Evolutionary conservation across 1,140 invertebrate species (phyloP).

Genomic region (Agraylea sexmaculata): DNA sequence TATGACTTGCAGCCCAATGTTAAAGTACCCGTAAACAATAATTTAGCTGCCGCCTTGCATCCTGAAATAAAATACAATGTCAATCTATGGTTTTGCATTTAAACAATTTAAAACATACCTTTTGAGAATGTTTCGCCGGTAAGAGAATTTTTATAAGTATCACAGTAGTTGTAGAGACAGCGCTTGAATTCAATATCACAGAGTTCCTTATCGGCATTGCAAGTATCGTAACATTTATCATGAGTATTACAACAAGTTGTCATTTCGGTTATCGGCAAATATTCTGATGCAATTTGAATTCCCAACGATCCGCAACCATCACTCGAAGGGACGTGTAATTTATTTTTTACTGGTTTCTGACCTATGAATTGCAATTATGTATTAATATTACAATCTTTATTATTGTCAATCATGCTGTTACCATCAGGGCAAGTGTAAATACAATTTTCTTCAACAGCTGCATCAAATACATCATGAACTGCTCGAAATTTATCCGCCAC

Average conservation of each 20-base stretch:
- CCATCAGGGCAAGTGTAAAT: conserved; percentile 61
- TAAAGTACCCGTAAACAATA: conserved; percentile 69
- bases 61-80: conserved; percentile 34
- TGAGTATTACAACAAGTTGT: conserved; percentile 74
- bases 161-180: conserved; percentile 74
- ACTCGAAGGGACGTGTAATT: conserved; percentile 56
- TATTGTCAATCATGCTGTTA: conserved; percentile 24
- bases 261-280: conserved; percentile 64
- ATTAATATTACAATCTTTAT: neutral
- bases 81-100: neutral
- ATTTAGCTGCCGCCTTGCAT: conserved; percentile 72
- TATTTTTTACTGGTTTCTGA: conserved; percentile 50
- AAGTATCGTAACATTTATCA: conserved; percentile 84
- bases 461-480: conserved; percentile 70
- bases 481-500: conserved; percentile 62
- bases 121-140: conserved; percentile 51
- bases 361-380: conserved; percentile 42
- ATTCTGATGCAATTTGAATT: conserved; percentile 59
- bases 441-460: conserved; percentile 72
- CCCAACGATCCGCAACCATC: conserved; percentile 76
- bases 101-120: conserved; percentile 29
- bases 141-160: conserved; percentile 48
- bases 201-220: conserved; percentile 69
- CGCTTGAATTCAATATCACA: conserved; percentile 79
- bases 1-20: conserved; percentile 74